Percentiles rank a stretch among this genome's conserved stretches.
phyloP scores from a whole-genome alignment of 2,888 invertebrate genomes.

The Psylliodes chrysocephalus region DNA sequence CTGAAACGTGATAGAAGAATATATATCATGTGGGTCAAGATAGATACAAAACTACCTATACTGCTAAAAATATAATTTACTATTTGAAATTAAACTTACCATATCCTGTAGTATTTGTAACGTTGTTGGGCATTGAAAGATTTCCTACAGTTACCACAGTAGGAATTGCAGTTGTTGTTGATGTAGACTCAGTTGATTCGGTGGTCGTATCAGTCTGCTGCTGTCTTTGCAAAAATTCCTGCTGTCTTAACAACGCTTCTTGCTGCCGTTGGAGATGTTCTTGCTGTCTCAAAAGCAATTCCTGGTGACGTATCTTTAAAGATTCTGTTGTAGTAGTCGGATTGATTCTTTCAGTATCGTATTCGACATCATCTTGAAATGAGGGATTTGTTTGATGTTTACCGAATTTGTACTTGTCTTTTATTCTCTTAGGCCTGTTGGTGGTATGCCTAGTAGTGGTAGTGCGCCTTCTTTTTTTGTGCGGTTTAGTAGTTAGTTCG shows the following conservation, averaged over 20 bases:
- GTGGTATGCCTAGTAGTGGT: conserved; percentile 40
- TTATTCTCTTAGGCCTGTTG: conserved; percentile 36
- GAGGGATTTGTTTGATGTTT: conserved; percentile 33
- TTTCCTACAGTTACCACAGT: conserved; percentile 39
- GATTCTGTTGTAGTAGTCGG: conserved; percentile 29
- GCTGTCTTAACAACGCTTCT: conserved; percentile 40
- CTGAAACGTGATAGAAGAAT: conserved; percentile 42
- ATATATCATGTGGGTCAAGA: too few species aligned
- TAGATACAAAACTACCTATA: too few species aligned
- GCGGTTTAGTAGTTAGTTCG: conserved; percentile 45
- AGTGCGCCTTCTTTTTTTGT: conserved; percentile 42
- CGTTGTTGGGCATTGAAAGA: too few species aligned
- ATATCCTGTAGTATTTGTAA: conserved; percentile 43
- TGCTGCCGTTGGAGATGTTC: conserved; percentile 22
- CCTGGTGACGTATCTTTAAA: conserved; percentile 28
- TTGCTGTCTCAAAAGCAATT: conserved; percentile 18
- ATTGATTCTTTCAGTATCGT: conserved; percentile 35
- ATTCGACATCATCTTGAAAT: conserved; percentile 37
- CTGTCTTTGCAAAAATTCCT: conserved; percentile 32
- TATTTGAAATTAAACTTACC: conserved; percentile 41
- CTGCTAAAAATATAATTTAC: too few species aligned
- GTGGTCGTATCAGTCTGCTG: conserved; percentile 41
- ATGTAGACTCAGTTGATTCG: conserved; percentile 38
- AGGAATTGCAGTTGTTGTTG: conserved; percentile 59
- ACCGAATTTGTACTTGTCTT: conserved; percentile 37